phyloP scores from a whole-genome alignment of 2,797 vertebrate species.

The Chiloscyllium punctatum region DNA sequence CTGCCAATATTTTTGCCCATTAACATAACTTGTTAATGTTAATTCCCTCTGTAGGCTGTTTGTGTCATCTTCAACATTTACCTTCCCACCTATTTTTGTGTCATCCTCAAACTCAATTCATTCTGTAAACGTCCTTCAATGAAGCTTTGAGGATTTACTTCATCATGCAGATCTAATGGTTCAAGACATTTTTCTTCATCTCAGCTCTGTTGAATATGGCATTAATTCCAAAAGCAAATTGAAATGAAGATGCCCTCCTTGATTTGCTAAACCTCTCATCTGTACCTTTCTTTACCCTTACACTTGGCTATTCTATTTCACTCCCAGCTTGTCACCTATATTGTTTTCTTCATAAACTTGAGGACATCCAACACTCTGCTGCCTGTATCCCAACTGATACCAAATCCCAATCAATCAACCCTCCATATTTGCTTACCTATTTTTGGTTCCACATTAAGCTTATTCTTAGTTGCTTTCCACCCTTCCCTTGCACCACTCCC shows the following conservation, averaged over 20 bases:
- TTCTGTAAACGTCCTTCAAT: neutral
- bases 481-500: no score
- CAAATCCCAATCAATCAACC: neutral
- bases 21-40: no score
- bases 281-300: neutral
- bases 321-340: no score
- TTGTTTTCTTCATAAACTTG: neutral
- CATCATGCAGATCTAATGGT: neutral
- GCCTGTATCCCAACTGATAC: no score
- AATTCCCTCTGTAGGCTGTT: no score
- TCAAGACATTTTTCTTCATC: neutral
- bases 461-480: neutral
- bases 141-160: neutral
- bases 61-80: no score
- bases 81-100: no score
- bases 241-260: neutral
- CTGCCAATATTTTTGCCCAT: no score
- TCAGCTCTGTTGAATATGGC: neutral
- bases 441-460: neutral
- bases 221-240: neutral
- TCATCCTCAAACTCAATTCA: neutral
- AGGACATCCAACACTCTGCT: neutral
- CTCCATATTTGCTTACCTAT: neutral
- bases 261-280: neutral
- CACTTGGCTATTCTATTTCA: neutral